Percentiles rank a stretch among this genome's conserved stretches.
Evolutionary conservation across 2,113 vertebrate genomes (phyloP).

Genomic region (Plecotus auritus): DNA sequence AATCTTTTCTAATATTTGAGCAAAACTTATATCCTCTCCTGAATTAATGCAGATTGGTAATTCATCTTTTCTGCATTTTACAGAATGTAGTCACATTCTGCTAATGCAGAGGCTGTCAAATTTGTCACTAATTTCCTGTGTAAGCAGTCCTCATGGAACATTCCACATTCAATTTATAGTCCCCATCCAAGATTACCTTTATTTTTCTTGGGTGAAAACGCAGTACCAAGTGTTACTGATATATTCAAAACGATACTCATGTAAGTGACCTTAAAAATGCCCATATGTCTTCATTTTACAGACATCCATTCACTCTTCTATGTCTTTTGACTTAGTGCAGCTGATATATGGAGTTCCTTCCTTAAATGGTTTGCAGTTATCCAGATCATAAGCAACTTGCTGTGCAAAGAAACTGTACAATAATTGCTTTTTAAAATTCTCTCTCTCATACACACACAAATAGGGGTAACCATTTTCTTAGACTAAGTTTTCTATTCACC

Average conservation of each 20-base stretch:
- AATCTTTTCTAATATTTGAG: not conserved
- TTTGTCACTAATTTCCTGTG: not conserved
- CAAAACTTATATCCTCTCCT: not conserved
- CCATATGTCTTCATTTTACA: not conserved
- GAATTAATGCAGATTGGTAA: not conserved
- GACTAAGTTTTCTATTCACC: not conserved
- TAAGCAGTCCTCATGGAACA: not conserved
- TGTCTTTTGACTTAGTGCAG: not conserved
- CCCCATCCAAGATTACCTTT: not conserved
- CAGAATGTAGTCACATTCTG: not conserved
- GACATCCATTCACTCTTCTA: not conserved
- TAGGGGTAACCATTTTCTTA: not conserved
- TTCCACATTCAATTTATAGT: not conserved
- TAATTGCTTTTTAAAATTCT: not conserved
- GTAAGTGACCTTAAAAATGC: constrained; percentile 31
- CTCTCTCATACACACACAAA: not conserved
- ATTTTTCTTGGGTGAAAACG: not conserved
- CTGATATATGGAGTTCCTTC: not conserved
- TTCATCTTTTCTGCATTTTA: not conserved
- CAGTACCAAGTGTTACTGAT: not conserved
- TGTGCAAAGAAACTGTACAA: not conserved
- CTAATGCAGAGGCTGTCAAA: not conserved
- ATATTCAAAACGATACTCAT: constrained; percentile 27
- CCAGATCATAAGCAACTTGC: not conserved
- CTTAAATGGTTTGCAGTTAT: not conserved